phyloP scores from a whole-genome alignment of 2,113 vertebrate genomes.

The Triplophysa dalaica region DNA sequence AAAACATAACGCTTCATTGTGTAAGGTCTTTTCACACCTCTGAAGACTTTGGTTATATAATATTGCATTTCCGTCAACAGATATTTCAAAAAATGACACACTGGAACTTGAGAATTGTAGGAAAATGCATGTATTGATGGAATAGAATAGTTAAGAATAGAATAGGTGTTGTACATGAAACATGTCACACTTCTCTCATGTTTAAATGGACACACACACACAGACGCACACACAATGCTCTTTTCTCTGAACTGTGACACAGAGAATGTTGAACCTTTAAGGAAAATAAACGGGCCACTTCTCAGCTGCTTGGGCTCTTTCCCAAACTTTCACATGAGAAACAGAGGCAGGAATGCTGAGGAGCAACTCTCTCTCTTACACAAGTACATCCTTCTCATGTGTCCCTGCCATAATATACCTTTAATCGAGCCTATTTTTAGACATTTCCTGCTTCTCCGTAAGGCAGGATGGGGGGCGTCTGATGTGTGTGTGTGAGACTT shows the following conservation, averaged over 20 bases:
- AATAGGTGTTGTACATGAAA: not conserved
- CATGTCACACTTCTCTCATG: not conserved
- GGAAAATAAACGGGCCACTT: conserved; percentile 64
- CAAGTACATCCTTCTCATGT: conserved; percentile 92
- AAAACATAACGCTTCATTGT: no score
- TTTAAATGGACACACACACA: conserved; percentile 14
- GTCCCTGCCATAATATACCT: conserved; percentile 92
- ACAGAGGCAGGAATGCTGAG: conserved; percentile 74
- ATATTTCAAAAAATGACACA: not conserved
- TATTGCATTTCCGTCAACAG: no score
- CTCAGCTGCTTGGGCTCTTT: conserved; percentile 78
- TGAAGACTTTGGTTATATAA: no score
- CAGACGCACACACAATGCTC: conserved; percentile 25
- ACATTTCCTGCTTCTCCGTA: conserved; percentile 79
- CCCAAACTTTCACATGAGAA: conserved; percentile 89
- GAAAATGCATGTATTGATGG: no score
- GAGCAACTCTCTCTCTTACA: conserved; percentile 79
- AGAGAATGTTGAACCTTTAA: conserved; percentile 64
- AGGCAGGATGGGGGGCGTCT: conserved; percentile 9
- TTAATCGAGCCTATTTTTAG: conserved; percentile 93
- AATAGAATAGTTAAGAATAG: not conserved
- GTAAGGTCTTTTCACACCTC: no score
- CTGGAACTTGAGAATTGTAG: not conserved
- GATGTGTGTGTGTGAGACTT: conserved; percentile 30
- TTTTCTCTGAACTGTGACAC: conserved; percentile 53